Evolutionary conservation across 1,140 invertebrate genomes (phyloP).

Genomic region (Leptinotarsa defecta): DNA sequence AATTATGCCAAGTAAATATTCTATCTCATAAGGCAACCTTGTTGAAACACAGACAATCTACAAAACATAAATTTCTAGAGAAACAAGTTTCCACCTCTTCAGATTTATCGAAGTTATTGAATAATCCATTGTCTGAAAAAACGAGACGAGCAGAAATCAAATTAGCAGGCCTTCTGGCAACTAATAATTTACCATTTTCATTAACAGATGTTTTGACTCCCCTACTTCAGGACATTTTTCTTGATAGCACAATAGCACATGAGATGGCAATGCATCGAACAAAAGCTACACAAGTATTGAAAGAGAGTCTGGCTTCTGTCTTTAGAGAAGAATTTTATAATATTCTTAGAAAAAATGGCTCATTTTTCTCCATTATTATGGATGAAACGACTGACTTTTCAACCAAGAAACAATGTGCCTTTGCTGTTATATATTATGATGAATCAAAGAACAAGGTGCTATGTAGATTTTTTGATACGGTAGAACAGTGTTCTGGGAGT

Average conservation of each 20-base stretch:
- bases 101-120: slow-evolving; percentile 11
- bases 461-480: slow-evolving; percentile 36
- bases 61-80: slow-evolving; percentile 4
- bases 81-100: background rate
- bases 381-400: slow-evolving; percentile 34
- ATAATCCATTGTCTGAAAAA: slow-evolving; percentile 1
- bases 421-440: slow-evolving; percentile 38
- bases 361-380: slow-evolving; percentile 33
- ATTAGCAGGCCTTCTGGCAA: slow-evolving; percentile 23
- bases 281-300: slow-evolving; percentile 30
- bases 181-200: slow-evolving; percentile 30
- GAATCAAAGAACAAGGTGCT: slow-evolving; percentile 12
- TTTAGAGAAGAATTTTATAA: slow-evolving; percentile 18
- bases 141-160: slow-evolving; percentile 27
- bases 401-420: slow-evolving; percentile 29
- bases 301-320: slow-evolving; percentile 16
- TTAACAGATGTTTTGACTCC: slow-evolving; percentile 29
- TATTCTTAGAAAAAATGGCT: slow-evolving; percentile 6
- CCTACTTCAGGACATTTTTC: slow-evolving; percentile 28
- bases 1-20: slow-evolving; percentile 7
- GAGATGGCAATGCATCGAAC: slow-evolving; percentile 19
- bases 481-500: slow-evolving; percentile 35
- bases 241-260: slow-evolving; percentile 30
- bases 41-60: background rate
- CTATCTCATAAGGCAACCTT: slow-evolving; percentile 8